Conservation (phyloP, 2,113 vertebrate genomes). For the Castor canadensis region DNA sequence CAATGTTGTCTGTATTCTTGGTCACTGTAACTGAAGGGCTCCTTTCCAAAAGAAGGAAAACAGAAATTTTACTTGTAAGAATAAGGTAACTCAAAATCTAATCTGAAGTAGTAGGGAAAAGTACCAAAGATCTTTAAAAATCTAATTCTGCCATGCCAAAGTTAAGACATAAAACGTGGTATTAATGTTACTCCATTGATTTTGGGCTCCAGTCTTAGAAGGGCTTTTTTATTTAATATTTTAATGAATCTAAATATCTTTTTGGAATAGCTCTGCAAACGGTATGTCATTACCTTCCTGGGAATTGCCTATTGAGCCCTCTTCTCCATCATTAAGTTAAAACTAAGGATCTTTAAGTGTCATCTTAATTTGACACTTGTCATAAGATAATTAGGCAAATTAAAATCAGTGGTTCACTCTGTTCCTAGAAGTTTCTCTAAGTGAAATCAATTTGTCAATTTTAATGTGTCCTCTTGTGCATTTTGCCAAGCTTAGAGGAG, state of each 20-base stretch:
- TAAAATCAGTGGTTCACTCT: conserved; percentile 65
- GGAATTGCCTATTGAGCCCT: conserved; percentile 48
- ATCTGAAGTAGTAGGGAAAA: neutral
- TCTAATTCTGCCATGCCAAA: neutral
- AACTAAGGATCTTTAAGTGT: conserved; percentile 67
- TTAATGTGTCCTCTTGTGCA: conserved; percentile 62
- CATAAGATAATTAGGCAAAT: conserved; percentile 77
- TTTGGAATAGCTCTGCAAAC: conserved; percentile 54
- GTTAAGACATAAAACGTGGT: neutral
- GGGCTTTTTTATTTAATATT: conserved; percentile 72
- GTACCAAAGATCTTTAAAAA: conserved; percentile 44
- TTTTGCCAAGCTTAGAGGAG: conserved; percentile 34
- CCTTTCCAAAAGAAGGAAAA: neutral
- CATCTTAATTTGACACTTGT: conserved; percentile 75
- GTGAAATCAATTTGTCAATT: conserved; percentile 68
- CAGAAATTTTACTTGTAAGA: neutral
- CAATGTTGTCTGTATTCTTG: neutral
- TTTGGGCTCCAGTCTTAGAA: conserved; percentile 13
- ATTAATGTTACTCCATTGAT: neutral
- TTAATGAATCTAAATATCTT: conserved; percentile 69
- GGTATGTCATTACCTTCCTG: conserved; percentile 63
- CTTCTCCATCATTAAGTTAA: conserved; percentile 68
- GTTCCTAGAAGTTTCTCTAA: conserved; percentile 61
- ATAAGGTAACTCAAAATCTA: neutral
- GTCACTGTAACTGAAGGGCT: neutral